Conservation (phyloP, 2,113 vertebrate genomes). For the Melanerpes aurifrons region DNA sequence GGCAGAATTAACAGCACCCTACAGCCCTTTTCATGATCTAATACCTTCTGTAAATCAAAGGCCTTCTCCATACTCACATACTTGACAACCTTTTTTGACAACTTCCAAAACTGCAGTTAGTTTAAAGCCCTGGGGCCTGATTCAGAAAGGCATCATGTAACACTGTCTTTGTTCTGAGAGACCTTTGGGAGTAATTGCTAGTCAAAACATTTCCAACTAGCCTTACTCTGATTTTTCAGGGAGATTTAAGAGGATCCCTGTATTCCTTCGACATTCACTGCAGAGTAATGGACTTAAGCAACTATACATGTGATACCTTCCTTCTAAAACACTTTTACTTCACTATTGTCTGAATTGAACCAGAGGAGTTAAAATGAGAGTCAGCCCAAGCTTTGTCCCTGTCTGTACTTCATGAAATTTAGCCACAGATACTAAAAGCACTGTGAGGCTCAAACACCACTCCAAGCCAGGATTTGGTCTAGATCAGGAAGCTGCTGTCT, state of each 20-base stretch:
- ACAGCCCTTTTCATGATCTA: constrained; percentile 68
- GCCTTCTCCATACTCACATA: constrained; percentile 66
- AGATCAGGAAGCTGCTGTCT: not conserved
- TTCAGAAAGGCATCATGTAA: constrained; percentile 2
- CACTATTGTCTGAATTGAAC: not conserved
- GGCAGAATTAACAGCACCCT: constrained; percentile 55
- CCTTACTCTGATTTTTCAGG: constrained; percentile 37
- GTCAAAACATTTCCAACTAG: constrained; percentile 60
- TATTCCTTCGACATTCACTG: constrained; percentile 3
- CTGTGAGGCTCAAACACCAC: not conserved
- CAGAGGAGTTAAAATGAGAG: not conserved
- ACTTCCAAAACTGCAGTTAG: constrained; percentile 68
- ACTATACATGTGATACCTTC: not conserved
- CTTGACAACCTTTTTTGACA: constrained; percentile 69
- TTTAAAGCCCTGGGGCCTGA: constrained; percentile 37
- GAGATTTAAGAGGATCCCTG: constrained; percentile 40
- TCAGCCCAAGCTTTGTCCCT: not conserved
- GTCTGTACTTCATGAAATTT: not conserved
- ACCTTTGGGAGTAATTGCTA: constrained; percentile 37
- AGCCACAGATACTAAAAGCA: not conserved
- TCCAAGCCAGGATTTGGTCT: not conserved
- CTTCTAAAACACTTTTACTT: not conserved
- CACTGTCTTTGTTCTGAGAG: constrained; percentile 39
- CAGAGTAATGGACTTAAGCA: not conserved
- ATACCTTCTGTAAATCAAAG: constrained; percentile 67